A percentile compares a stretch with the other conserved stretches of the same genome.
Conservation (phyloP, 2,113 vertebrate genomes). For the Solea senegalensis region DNA sequence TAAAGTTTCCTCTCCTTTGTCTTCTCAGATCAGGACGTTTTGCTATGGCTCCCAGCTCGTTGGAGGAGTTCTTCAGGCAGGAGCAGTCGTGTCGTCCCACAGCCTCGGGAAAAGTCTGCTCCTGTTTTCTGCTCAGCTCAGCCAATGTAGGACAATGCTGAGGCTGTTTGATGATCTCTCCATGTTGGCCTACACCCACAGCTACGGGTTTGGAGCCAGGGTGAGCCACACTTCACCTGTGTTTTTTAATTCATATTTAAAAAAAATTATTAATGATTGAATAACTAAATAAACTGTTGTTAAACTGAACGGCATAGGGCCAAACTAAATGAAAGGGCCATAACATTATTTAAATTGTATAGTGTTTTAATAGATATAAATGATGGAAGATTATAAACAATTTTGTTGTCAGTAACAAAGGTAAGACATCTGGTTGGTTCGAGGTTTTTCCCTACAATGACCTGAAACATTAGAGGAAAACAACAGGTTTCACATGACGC, state of each 20-base stretch:
- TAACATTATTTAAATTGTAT: too few relatives aligned
- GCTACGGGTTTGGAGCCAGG: constrained; percentile 88
- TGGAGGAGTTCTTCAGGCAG: constrained; percentile 82
- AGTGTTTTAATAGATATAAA: too few relatives aligned
- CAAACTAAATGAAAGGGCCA: too few relatives aligned
- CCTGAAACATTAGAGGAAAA: too few relatives aligned
- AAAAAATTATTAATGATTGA: background rate
- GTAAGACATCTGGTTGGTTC: too few relatives aligned
- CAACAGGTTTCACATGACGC: too few relatives aligned
- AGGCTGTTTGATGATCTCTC: constrained; percentile 92
- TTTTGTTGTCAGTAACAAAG: too few relatives aligned
- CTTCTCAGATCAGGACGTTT: constrained; percentile 83
- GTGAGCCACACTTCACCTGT: constrained; percentile 68
- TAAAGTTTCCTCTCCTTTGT: background rate
- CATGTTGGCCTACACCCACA: constrained; percentile 86
- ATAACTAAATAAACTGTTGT: too few relatives aligned
- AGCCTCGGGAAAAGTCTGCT: constrained; percentile 83
- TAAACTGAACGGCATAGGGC: too few relatives aligned
- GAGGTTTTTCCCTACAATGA: too few relatives aligned
- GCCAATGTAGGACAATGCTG: constrained; percentile 88
- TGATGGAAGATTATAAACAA: too few relatives aligned
- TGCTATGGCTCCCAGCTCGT: constrained; percentile 90
- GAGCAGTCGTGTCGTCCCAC: constrained; percentile 44
- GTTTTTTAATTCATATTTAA: too few relatives aligned
- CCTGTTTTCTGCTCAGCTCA: constrained; percentile 87